Evolutionary conservation across 2,888 invertebrate genomes (phyloP), one percentile per base, ranked within the genome.

Genomic region (Griposia aprilina): DNA sequence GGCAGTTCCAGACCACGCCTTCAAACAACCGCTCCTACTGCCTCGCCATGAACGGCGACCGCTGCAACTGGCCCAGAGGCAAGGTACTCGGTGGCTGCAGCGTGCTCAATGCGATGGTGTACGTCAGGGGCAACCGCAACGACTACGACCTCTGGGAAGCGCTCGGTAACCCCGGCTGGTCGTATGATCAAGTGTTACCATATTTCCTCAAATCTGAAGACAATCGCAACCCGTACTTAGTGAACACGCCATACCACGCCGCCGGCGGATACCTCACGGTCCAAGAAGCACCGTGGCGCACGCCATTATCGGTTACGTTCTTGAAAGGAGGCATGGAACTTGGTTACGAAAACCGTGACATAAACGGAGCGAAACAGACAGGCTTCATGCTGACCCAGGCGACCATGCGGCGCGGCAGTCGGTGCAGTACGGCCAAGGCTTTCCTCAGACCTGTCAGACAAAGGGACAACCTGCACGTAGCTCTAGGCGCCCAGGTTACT

Each of bases 11-110:
- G 94, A 99, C 99, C 5, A 98, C 98, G 8, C 98, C 98, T 0
- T 98, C 98, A 1, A 96, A 97, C 57, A 97, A 98, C 86, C 98
- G 98, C 68, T 97, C 98, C n/a, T 98, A 98, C 94, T 99, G 99
- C 91, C 97, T 98, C 82, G 99, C 98, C 13, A 98, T 99, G 98
- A 97, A 98, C 85, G 98, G 98, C 0, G 98, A 98, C 93, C 97
- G 98, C 82, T 99, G 99, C 94, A 98, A 98, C 94, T 99, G 99
- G 99, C 99, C 99, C 5, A 97, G 99, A 84, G 99, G 99, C 73
- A 99, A 99, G 94, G 99, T 98, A 30, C 97, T 99, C 41, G 99
- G 99, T 45, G 99, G 99, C 23, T 98, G 98, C 76, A 98, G 98
- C 90, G 98, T 98, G 2, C 97, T 99, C 1, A 99, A 99, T 93